phyloP scores from a whole-genome alignment of 1,140 invertebrate species.

The Procambarus virginalis region DNA sequence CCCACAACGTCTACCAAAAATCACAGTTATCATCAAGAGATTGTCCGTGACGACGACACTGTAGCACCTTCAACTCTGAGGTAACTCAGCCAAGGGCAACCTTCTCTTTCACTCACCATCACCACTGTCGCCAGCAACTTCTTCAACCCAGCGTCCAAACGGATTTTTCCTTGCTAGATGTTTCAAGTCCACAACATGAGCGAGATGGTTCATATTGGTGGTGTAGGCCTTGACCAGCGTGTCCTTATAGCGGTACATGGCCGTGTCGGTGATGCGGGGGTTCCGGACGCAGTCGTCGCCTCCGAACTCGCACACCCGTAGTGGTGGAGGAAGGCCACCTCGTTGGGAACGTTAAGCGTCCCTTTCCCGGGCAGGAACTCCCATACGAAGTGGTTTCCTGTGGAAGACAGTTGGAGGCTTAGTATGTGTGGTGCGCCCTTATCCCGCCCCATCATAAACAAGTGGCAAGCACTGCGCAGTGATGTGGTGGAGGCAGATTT shows the following conservation, averaged over 20 bases:
- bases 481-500: too few relatives aligned
- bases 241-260: constrained; percentile 70
- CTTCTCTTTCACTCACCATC: too few relatives aligned
- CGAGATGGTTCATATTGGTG: constrained; percentile 37
- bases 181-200: constrained; percentile 25
- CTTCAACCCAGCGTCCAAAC: constrained; percentile 32
- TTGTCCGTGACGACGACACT: background rate
- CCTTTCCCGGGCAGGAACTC: constrained; percentile 82
- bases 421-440: too few relatives aligned
- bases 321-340: constrained; percentile 91
- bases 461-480: too few relatives aligned
- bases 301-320: constrained; percentile 91
- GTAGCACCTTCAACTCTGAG: background rate
- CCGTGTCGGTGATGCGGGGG: constrained; percentile 71
- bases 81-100: too few relatives aligned
- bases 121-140: background rate
- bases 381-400: constrained; percentile 94
- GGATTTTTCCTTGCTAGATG: constrained; percentile 26
- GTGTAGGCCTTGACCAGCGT: constrained; percentile 66
- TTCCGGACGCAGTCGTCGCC: constrained; percentile 88
- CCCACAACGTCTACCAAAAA: too few relatives aligned
- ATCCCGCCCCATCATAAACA: too few relatives aligned
- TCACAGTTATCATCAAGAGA: background rate
- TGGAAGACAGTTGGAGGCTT: background rate
- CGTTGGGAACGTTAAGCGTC: constrained; percentile 86